Percentiles rank a stretch among this genome's conserved stretches.
phyloP scores from a whole-genome alignment of 2,888 invertebrate genomes.

The Ischnura elegans region DNA sequence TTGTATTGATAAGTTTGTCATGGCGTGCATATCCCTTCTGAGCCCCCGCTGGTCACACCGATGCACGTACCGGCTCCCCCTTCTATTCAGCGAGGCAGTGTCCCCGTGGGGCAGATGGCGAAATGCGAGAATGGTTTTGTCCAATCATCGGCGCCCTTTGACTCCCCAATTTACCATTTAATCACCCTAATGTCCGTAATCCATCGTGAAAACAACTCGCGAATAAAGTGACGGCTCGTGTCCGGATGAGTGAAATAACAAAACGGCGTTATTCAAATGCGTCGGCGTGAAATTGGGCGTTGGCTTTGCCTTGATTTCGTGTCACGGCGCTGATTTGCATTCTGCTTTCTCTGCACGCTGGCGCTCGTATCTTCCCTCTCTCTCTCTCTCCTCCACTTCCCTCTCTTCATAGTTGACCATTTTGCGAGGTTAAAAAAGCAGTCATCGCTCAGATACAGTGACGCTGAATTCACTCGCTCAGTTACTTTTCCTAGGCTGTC shows the following conservation, averaged over 20 bases:
- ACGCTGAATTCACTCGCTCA: too few relatives aligned
- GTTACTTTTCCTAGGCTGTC: too few relatives aligned
- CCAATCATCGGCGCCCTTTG: conserved; percentile 12
- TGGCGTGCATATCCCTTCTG: not conserved
- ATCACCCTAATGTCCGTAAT: conserved; percentile 15
- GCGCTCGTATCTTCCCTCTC: not conserved
- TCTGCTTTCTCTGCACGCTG: not conserved
- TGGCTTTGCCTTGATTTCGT: not conserved
- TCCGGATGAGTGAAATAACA: not conserved
- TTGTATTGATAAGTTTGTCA: too few relatives aligned
- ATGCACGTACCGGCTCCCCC: not conserved
- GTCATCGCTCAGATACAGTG: too few relatives aligned
- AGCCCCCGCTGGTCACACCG: not conserved
- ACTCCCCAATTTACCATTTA: not conserved
- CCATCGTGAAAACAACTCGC: not conserved
- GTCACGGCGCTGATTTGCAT: not conserved
- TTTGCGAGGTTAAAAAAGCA: too few relatives aligned
- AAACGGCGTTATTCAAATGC: not conserved
- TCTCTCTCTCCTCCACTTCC: not conserved
- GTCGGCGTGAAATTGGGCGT: not conserved
- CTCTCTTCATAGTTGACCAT: too few relatives aligned
- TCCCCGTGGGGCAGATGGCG: not conserved
- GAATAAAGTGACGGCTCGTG: not conserved
- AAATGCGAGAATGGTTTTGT: not conserved
- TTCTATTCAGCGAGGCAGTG: not conserved